phyloP scores from a whole-genome alignment of 2,113 vertebrate species.

The Cololabis saira region DNA sequence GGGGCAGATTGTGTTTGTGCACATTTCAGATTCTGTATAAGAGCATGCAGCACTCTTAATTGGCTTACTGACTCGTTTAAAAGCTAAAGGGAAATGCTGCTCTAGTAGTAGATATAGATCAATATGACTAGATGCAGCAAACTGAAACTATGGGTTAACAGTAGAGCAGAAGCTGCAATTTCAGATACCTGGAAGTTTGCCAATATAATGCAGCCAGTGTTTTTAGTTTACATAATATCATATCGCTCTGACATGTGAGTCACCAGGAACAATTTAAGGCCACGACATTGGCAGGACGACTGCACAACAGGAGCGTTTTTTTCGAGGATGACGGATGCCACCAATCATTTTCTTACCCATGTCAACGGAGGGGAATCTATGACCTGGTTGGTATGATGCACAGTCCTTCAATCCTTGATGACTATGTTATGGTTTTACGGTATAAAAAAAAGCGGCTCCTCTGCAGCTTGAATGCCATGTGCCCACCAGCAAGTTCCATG shows the following conservation, averaged over 20 bases:
- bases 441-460: constrained; percentile 19
- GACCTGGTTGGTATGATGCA: constrained; percentile 25
- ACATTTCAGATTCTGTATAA: constrained; percentile 65
- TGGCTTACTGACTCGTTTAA: constrained; percentile 60
- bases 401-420: too few relatives aligned
- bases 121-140: constrained; percentile 61
- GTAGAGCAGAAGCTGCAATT: constrained; percentile 17
- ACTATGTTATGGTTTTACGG: constrained; percentile 13
- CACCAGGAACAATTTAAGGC: constrained; percentile 29
- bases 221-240: constrained; percentile 16
- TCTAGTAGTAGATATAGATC: constrained; percentile 67
- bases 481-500: constrained; percentile 29
- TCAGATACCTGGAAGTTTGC: constrained; percentile 14
- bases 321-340: constrained; percentile 53
- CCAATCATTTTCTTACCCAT: constrained; percentile 50
- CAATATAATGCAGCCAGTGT: background rate
- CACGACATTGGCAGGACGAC: constrained; percentile 14
- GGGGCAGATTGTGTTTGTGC: constrained; percentile 61
- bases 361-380: constrained; percentile 24
- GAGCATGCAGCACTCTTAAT: constrained; percentile 63
- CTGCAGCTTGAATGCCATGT: constrained; percentile 43
- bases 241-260: constrained; percentile 37
- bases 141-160: constrained; percentile 62
- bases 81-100: constrained; percentile 64
- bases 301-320: constrained; percentile 37